Conservation (phyloP, 2,113 vertebrate species). For the Corythornis madagascariensis region DNA sequence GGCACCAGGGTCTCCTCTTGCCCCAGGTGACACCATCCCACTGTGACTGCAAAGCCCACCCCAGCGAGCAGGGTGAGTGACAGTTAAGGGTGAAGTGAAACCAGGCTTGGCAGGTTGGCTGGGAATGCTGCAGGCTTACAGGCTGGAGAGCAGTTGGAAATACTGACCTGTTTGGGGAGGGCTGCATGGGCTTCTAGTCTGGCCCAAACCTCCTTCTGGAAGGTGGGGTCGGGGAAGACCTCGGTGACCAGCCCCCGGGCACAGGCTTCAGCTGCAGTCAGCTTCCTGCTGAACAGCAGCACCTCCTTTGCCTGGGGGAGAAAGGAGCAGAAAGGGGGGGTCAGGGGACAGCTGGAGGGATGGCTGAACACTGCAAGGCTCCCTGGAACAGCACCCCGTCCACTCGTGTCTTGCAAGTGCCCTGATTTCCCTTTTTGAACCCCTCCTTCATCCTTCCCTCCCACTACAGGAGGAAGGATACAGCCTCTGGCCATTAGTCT, state of each 20-base stretch:
- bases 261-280: constrained; percentile 88
- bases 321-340: neutral
- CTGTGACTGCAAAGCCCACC: neutral
- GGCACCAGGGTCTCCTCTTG: neutral
- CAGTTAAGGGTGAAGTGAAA: neutral
- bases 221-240: constrained; percentile 88
- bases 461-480: neutral
- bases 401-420: neutral
- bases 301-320: constrained; percentile 85
- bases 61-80: neutral
- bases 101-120: neutral
- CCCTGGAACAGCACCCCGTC: neutral
- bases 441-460: neutral
- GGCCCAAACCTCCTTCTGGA: constrained; percentile 89
- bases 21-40: neutral
- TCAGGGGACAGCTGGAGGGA: neutral
- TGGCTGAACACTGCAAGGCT: neutral
- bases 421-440: neutral
- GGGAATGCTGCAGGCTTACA: neutral
- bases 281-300: constrained; percentile 90
- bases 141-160: neutral
- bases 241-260: constrained; percentile 85
- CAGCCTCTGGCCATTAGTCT: no score
- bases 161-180: constrained; percentile 86
- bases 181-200: constrained; percentile 81